These are phyloP conservation scores for Rafetus swinhoei DNA, from an alignment of 2,113 vertebrate genomes.

Conservation along the genomic window DNA sequence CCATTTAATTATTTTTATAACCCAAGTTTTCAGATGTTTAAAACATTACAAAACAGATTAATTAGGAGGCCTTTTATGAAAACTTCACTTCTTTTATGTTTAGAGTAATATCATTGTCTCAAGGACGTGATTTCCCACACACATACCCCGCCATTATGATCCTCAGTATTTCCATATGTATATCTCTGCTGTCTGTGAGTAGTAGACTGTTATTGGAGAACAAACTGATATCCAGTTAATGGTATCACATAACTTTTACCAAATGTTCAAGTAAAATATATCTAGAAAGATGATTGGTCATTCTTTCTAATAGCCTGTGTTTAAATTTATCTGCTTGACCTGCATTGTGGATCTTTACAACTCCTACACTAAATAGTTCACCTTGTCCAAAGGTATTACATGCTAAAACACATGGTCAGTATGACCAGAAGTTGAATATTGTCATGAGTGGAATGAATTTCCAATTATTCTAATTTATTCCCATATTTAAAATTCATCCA, in stretches of 20 bases:
- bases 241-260: background rate
- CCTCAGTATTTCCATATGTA: constrained; percentile 5
- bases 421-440: background rate
- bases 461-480: background rate
- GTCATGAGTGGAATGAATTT: background rate
- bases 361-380: background rate
- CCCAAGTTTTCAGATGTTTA: background rate
- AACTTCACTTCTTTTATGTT: background rate
- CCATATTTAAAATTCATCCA: background rate
- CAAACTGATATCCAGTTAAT: background rate
- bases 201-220: constrained; percentile 21
- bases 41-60: constrained; percentile 10
- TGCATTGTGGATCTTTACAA: background rate
- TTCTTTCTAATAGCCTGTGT: background rate
- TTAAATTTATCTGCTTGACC: background rate
- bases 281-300: background rate
- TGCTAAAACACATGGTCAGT: background rate
- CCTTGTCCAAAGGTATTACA: background rate
- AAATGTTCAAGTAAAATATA: background rate
- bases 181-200: constrained; percentile 25
- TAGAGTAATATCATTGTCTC: background rate
- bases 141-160: background rate
- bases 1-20: background rate
- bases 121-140: background rate
- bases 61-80: constrained; percentile 12